A percentile compares a stretch with the other conserved stretches of the same genome.
Conservation (phyloP, 2,888 invertebrate species). For the Rhynchonema sp. region DNA sequence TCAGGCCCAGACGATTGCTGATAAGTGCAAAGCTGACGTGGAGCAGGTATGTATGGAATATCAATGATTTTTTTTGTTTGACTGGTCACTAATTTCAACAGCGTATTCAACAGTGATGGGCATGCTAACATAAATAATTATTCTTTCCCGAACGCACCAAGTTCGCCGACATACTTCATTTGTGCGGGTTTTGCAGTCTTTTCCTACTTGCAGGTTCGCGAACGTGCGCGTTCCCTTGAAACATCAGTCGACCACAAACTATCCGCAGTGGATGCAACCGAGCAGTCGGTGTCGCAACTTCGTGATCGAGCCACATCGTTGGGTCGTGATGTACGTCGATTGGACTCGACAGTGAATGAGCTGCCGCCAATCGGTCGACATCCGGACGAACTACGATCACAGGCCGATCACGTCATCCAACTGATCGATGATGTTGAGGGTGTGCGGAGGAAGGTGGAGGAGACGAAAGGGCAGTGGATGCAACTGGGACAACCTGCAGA, state of each 20-base stretch:
- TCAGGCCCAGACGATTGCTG: no score
- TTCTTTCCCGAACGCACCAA: no score
- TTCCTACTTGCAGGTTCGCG: background rate
- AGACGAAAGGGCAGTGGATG: no score
- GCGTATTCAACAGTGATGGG: background rate
- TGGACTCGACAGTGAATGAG: constrained; percentile 62
- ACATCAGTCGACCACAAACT: background rate
- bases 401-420: constrained; percentile 53
- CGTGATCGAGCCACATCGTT: constrained; percentile 28
- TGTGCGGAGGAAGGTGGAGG: no score
- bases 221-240: background rate
- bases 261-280: constrained; percentile 3
- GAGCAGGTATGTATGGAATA: no score
- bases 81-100: no score
- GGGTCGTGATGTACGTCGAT: constrained; percentile 50
- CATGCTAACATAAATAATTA: background rate
- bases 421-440: constrained; percentile 29
- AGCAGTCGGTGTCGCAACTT: constrained; percentile 8
- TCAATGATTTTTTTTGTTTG: no score
- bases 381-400: constrained; percentile 56
- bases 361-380: constrained; percentile 74
- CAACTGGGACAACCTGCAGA: no score
- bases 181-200: no score
- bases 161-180: no score
- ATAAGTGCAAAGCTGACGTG: no score